A percentile compares a stretch with the other conserved stretches of the same genome.
Conservation (phyloP, 2,888 invertebrate species). For the Hydraecia micacea region DNA sequence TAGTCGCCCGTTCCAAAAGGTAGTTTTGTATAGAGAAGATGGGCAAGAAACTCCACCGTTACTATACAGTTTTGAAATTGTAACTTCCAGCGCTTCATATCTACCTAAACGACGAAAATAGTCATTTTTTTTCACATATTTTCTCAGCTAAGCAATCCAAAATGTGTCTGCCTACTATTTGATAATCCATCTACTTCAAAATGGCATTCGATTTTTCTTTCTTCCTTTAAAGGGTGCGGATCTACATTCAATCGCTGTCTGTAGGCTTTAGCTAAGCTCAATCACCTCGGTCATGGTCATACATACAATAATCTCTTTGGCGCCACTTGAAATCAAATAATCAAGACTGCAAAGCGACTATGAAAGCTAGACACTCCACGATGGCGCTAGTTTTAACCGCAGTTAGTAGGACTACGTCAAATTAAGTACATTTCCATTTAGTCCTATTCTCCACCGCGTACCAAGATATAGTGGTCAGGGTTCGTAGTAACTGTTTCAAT, state of each 20-base stretch:
- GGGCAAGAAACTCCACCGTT: too few species aligned
- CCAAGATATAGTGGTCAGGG: not conserved
- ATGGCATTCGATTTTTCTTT: too few species aligned
- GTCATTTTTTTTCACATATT: not conserved
- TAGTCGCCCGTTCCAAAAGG: not conserved
- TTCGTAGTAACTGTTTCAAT: conserved; percentile 18
- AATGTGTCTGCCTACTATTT: too few species aligned
- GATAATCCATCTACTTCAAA: too few species aligned
- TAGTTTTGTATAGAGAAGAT: not conserved
- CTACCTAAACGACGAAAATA: not conserved
- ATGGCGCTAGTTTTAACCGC: not conserved
- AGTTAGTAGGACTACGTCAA: not conserved
- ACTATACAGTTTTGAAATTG: not conserved
- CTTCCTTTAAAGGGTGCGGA: not conserved
- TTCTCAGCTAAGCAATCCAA: not conserved
- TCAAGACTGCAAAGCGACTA: not conserved
- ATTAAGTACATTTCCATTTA: conserved; percentile 11
- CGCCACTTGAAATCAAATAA: conserved; percentile 44
- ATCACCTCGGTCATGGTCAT: conserved; percentile 27
- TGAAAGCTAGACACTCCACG: not conserved
- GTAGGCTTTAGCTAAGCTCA: not conserved
- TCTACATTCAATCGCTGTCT: not conserved
- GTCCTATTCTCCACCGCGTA: not conserved
- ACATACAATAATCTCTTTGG: conserved; percentile 26
- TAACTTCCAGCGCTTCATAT: not conserved